These are phyloP conservation scores for Nannobrachium achirus DNA, from an alignment of 2,113 vertebrate genomes.

Conservation along the genomic window DNA sequence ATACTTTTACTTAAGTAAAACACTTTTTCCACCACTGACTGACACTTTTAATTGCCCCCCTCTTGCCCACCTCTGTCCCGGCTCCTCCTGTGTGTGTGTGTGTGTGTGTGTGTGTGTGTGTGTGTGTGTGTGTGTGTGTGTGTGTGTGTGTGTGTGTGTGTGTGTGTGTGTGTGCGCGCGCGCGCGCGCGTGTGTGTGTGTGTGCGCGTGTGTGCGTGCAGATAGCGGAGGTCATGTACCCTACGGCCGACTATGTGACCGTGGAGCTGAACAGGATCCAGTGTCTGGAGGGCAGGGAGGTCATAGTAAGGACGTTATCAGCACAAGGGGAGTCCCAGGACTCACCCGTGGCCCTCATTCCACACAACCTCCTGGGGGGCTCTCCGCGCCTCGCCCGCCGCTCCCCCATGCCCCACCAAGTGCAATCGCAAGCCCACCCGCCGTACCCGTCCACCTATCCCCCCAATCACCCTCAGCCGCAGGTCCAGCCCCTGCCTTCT, in stretches of 20 bases:
- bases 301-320: constrained; percentile 93
- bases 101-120: not conserved
- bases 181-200: constrained; percentile 3
- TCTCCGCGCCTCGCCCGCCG: constrained; percentile 82
- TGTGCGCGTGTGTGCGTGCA: constrained; percentile 52
- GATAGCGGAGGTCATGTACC: constrained; percentile 92
- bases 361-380: constrained; percentile 89
- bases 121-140: constrained; percentile 14
- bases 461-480: constrained; percentile 25
- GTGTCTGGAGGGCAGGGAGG: constrained; percentile 85
- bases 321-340: constrained; percentile 94
- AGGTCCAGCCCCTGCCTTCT: constrained; percentile 11
- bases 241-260: constrained; percentile 83
- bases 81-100: not conserved
- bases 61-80: too few species aligned
- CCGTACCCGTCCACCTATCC: constrained; percentile 46
- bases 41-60: too few species aligned
- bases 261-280: constrained; percentile 89
- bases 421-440: constrained; percentile 38
- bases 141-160: constrained; percentile 14
- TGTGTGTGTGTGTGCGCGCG: constrained; percentile 35
- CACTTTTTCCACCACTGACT: too few species aligned
- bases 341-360: constrained; percentile 84
- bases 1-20: too few species aligned
- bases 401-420: constrained; percentile 61